Evolutionary conservation across 1,140 invertebrate genomes (phyloP), one percentile per base, ranked within the genome.

Genomic region (Arion vulgaris): DNA sequence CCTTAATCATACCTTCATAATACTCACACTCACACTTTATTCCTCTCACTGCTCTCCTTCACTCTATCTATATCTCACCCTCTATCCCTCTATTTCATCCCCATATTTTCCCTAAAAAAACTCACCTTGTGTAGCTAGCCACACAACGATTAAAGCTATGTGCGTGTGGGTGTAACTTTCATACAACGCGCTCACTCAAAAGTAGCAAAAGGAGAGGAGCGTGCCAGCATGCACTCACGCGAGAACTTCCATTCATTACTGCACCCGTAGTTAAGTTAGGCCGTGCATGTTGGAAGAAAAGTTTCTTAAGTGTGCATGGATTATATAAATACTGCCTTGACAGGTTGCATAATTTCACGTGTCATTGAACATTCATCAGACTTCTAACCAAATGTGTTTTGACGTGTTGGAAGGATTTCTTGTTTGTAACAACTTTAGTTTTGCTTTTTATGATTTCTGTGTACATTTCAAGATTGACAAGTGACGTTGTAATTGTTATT

Each of bases 221-320:
- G 62, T 28, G 62, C 62, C 9, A 34, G 62, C 62, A 66, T 2
- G 62, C 28, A 66, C 62, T 66, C 62, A 66, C 62, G 62, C 62
- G 62, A 66, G 62, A 66, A 66, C 62, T 32, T 66, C 19, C 62
- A 66, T 66, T 66, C 62, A 66, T 66, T 34, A 34, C 62, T 66
- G 62, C 0, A 28, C 62, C n/a, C 62, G 2, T 32, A 11, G n/a
- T 66, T 7, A 28, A 32, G 28, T 28, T 66, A 28, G 28, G n/a
- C 62, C 2, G 62, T 28, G 17, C 62, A 1, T 57, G 51, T 15
- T 23, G 26, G 51, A 57, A n/a, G 51, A 57, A 57, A 7, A 4
- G 2, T 57, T 57, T 57, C 28, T 28, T 34, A 66, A 66, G n/a
- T 34, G 28, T 32, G n/a, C 4, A 1, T 66, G 62, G 62, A 66